These are phyloP conservation scores for Sitodiplosis mosellana DNA, from an alignment of 1,140 invertebrate genomes.

Conservation along the genomic window DNA sequence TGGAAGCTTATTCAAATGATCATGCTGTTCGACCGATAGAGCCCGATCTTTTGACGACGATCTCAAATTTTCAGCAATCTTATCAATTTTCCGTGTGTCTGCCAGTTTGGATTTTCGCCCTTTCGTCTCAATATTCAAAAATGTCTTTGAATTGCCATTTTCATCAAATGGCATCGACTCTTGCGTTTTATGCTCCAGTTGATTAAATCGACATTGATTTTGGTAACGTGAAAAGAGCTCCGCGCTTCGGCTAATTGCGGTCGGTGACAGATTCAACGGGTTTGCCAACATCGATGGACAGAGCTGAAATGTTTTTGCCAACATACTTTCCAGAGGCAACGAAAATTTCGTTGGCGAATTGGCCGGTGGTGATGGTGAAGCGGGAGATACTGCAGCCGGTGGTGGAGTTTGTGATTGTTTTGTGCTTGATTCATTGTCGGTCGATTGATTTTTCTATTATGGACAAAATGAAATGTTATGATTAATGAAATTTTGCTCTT, in stretches of 20 bases:
- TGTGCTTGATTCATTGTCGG: background rate
- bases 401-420: conserved; percentile 3
- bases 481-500: too few relatives aligned
- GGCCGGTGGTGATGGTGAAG: background rate
- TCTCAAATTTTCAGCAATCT: conserved; percentile 15
- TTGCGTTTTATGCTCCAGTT: background rate
- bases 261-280: conserved; percentile 22
- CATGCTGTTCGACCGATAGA: conserved; percentile 2
- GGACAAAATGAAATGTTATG: too few relatives aligned
- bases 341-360: conserved; percentile 9
- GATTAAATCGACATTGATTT: conserved; percentile 15
- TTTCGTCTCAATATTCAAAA: background rate
- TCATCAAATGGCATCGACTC: background rate
- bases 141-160: background rate
- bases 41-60: conserved; percentile 2
- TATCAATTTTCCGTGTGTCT: conserved; percentile 19
- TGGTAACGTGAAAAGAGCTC: conserved; percentile 23
- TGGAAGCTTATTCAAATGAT: conserved; percentile 5
- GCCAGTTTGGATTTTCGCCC: conserved; percentile 9
- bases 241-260: conserved; percentile 20
- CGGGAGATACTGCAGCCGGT: background rate
- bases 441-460: too few relatives aligned
- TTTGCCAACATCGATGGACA: conserved; percentile 16
- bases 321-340: conserved; percentile 21
- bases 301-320: conserved; percentile 21